These are phyloP conservation scores for Typhlomys cinereus DNA, from an alignment of 2,113 vertebrate genomes.

Conservation along the genomic window DNA sequence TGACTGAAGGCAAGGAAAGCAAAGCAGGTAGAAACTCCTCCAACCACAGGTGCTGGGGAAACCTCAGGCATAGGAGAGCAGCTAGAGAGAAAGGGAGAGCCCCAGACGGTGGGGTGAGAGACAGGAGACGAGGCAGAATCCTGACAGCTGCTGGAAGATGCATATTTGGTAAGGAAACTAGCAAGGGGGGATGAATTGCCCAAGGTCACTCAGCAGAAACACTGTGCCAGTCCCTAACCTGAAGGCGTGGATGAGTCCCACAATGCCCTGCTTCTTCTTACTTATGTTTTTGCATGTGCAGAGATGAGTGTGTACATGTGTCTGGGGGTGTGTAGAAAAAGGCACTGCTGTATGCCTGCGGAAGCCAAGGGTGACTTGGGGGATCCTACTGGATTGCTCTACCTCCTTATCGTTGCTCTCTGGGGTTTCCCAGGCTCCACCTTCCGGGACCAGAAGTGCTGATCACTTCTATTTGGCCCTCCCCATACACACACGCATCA, in stretches of 20 bases:
- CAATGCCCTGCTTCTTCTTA: neutral
- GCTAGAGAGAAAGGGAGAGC: neutral
- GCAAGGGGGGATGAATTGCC: neutral
- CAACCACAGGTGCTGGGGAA: neutral
- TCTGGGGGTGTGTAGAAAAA: too few relatives aligned
- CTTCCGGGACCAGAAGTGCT: too few relatives aligned
- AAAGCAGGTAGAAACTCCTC: neutral
- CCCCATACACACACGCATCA: too few relatives aligned
- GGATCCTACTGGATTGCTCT: too few relatives aligned
- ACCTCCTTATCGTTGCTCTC: too few relatives aligned
- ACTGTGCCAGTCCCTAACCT: neutral
- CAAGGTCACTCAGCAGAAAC: neutral
- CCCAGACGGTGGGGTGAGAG: neutral
- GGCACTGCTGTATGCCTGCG: too few relatives aligned
- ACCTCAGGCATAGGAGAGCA: neutral
- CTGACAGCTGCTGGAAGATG: neutral
- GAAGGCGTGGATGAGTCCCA: neutral
- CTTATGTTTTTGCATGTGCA: too few relatives aligned
- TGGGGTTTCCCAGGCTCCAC: too few relatives aligned
- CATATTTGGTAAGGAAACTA: neutral
- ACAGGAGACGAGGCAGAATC: fast-evolving
- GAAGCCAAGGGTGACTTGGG: too few relatives aligned
- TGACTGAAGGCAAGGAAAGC: neutral
- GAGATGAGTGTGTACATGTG: too few relatives aligned
- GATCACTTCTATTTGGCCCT: too few relatives aligned